Evolutionary conservation across 1,140 invertebrate species (phyloP).

Genomic region (Oedothorax gibbosus): DNA sequence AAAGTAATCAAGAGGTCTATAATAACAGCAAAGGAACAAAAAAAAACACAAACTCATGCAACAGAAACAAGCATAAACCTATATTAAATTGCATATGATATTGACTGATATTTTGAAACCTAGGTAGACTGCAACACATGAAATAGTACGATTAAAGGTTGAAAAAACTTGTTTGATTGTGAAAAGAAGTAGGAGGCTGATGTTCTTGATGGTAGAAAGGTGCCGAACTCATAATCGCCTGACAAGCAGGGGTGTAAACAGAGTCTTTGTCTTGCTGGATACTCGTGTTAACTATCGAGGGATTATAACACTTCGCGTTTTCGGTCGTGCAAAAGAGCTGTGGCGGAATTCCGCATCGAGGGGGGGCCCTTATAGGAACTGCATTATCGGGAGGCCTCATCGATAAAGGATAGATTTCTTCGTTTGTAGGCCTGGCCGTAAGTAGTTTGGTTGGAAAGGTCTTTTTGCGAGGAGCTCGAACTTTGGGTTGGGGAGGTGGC

Average conservation of each 20-base stretch:
- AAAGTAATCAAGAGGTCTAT: no score
- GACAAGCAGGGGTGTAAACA: constrained; percentile 38
- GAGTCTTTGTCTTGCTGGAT: constrained; percentile 53
- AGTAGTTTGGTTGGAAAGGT: constrained; percentile 17
- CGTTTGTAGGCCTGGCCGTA: constrained; percentile 24
- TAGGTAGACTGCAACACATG: not conserved
- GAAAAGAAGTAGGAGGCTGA: constrained; percentile 24
- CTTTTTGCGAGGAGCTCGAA: constrained; percentile 31
- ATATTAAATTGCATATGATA: no score
- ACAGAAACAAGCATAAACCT: no score
- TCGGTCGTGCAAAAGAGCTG: constrained; percentile 50
- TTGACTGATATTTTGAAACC: no score
- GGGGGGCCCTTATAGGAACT: constrained; percentile 38
- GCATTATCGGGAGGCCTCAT: constrained; percentile 23
- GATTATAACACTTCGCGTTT: constrained; percentile 55
- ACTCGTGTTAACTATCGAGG: constrained; percentile 13
- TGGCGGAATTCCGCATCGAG: constrained; percentile 35
- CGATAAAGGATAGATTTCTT: not conserved
- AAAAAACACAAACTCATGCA: no score
- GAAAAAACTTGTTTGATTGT: constrained; percentile 58
- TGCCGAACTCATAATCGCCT: constrained; percentile 21
- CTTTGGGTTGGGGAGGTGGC: not conserved
- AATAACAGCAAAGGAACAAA: no score
- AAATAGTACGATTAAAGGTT: constrained; percentile 23
- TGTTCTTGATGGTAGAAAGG: constrained; percentile 56